A percentile compares a stretch with the other conserved stretches of the same genome.
Conservation (phyloP, 2,113 vertebrate genomes). For the Apus apus region DNA sequence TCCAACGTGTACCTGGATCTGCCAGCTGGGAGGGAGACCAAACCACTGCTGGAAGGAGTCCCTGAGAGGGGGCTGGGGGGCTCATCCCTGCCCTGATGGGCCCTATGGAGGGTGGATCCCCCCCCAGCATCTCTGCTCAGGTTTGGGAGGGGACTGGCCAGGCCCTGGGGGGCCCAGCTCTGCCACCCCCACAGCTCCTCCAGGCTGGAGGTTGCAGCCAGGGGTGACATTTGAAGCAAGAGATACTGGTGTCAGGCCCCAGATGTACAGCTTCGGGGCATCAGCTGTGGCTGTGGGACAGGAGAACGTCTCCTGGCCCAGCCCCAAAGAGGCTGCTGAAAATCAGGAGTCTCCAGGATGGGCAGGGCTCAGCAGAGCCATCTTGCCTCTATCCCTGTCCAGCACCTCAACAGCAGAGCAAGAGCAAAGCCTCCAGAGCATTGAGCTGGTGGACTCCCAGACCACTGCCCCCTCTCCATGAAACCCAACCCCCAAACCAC, state of each 20-base stretch:
- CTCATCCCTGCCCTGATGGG: neutral
- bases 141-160: neutral
- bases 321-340: neutral
- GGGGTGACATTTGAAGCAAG: neutral
- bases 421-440: neutral
- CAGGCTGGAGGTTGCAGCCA: neutral
- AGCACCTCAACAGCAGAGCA: neutral
- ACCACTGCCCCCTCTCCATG: neutral
- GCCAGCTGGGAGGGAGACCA: neutral
- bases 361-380: rapidly evolving
- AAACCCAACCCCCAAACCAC: rapidly evolving
- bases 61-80: rapidly evolving
- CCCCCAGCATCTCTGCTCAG: neutral
- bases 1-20: neutral
- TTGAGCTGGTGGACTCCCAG: neutral
- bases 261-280: neutral
- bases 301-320: neutral
- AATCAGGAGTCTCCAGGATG: rapidly evolving
- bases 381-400: neutral
- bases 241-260: neutral
- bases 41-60: neutral
- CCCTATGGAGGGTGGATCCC: neutral
- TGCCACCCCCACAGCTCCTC: neutral
- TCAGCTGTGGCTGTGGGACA: neutral
- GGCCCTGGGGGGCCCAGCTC: neutral